Evolutionary conservation across 1,140 invertebrate genomes (phyloP), one percentile per base, ranked within the genome.

Genomic region (Odontomachus brunneus): DNA sequence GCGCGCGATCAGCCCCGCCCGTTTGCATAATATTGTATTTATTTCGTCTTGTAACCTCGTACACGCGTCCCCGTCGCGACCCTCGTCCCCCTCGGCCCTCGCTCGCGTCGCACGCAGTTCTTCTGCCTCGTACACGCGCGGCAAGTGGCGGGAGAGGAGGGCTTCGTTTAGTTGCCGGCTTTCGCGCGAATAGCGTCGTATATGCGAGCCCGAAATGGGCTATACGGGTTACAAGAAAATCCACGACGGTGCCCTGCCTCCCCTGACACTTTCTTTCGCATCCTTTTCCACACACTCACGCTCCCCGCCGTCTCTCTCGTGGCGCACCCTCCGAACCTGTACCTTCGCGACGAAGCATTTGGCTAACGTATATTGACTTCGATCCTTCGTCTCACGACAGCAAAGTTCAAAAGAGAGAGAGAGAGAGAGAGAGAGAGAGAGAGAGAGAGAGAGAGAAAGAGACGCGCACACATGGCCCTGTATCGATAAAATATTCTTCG

Each of bases 21-120:
- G 93, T 94, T 94, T 94, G 93, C 93, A 94, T 94, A 94, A 94
- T 94, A 94, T 94, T 93, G 93, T 94, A 94, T 94, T 94, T 94
- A 94, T 94, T 94, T 93, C 90, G 92, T 91, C 93, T 93, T 94
- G 92, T 93, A 93, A 94, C 89, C 89, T 87, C 75, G 84, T 78
- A 69, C 90, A 72, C 67, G 78, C 60, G 60, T 67, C 65, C 51
- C 55, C 82, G 44, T 73, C 73, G 67, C 55, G 67, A 72, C 76
- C 63, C 72, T 73, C 81, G 53, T 26, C 53, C 49, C 33, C 51
- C n/a, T 24, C 59, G 55, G 51, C 44, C 48, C 65, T 53, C 60
- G 49, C 53, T 38, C 48, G 38, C 24, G 78, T 76, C 71, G 24
- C 60, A 49, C 24, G 4, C 38, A 44, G 29, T 51, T 53, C 38